phyloP scores from a whole-genome alignment of 2,113 vertebrate species.

The Regulus satrapa region DNA sequence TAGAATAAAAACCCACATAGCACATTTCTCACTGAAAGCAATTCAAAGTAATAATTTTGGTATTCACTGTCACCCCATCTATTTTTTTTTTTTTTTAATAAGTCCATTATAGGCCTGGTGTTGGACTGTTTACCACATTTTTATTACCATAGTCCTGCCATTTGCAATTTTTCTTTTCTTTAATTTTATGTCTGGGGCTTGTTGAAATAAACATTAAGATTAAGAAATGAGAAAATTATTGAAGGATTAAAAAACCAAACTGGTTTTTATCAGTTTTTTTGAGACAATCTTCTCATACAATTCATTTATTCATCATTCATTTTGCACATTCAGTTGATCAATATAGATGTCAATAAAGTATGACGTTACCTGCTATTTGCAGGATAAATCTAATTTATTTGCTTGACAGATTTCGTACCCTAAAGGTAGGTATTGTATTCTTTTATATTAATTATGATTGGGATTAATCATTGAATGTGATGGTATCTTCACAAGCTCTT shows the following conservation, averaged over 20 bases:
- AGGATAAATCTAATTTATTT: not conserved
- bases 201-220: not conserved
- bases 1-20: not conserved
- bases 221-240: not conserved
- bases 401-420: not conserved
- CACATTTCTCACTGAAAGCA: not conserved
- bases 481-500: not conserved
- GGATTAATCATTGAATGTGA: not conserved
- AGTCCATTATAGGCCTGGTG: rapidly evolving
- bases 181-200: not conserved
- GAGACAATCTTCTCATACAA: not conserved
- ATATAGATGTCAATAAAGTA: not conserved
- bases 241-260: rapidly evolving
- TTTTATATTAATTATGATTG: not conserved
- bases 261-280: not conserved
- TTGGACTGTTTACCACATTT: not conserved
- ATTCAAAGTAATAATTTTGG: not conserved
- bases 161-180: not conserved
- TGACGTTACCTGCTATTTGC: not conserved
- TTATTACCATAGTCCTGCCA: not conserved
- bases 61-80: not conserved
- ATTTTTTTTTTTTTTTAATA: not conserved
- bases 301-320: not conserved
- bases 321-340: not conserved
- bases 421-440: not conserved